Conservation (phyloP, 2,113 vertebrate genomes). For the Arothron firmamentum region DNA sequence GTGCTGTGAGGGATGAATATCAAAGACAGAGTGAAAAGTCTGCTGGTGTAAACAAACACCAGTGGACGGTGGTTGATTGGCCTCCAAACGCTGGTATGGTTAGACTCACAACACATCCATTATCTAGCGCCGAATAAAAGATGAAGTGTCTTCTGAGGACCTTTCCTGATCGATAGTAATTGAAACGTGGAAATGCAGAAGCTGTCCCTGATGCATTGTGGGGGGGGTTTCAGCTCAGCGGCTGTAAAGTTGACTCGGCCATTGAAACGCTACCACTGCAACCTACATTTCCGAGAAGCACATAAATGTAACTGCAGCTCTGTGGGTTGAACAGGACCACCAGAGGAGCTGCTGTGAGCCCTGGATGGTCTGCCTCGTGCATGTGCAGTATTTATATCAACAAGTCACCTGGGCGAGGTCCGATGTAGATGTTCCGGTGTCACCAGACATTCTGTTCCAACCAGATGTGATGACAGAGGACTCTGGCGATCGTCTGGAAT, state of each 20-base stretch:
- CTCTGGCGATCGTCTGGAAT: too few species aligned
- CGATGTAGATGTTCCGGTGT: too few species aligned
- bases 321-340: too few species aligned
- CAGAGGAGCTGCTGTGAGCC: too few species aligned
- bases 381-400: too few species aligned
- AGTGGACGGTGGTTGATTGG: background rate
- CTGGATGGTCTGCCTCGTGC: too few species aligned
- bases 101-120: background rate
- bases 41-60: conserved; percentile 8
- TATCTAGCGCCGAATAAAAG: background rate
- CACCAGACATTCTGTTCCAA: too few species aligned
- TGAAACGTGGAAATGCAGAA: conserved; percentile 36
- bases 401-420: too few species aligned
- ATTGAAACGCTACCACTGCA: conserved; percentile 21
- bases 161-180: conserved; percentile 37
- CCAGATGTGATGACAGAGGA: too few species aligned
- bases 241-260: background rate
- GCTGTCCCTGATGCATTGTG: conserved; percentile 35
- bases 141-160: conserved; percentile 1
- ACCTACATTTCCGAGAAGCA: conserved; percentile 4
- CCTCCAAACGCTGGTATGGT: conserved; percentile 10
- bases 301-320: too few species aligned
- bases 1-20: conserved; percentile 15
- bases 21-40: background rate
- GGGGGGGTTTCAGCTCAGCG: background rate